Evolutionary conservation across 2,888 invertebrate genomes (phyloP).

Genomic region (Drosophila tripunctata): DNA sequence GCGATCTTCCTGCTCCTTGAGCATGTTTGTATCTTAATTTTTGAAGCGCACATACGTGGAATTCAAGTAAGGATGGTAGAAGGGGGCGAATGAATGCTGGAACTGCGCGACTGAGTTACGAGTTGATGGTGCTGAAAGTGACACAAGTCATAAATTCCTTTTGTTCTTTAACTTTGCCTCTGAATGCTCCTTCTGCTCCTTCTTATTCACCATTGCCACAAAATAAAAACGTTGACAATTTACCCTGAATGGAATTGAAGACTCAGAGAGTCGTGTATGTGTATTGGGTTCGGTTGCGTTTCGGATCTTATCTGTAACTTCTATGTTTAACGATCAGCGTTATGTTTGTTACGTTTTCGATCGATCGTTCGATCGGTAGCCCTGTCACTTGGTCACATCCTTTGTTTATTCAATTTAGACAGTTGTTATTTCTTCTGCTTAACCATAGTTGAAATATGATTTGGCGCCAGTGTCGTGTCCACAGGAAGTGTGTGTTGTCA

Average conservation of each 20-base stretch:
- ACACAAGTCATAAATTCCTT: conserved; percentile 82
- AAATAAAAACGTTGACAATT: conserved; percentile 58
- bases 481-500: conserved; percentile 68
- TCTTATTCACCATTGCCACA: neutral
- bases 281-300: conserved; percentile 21
- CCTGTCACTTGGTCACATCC: conserved; percentile 60
- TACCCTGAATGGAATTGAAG: conserved; percentile 69
- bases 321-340: conserved; percentile 48
- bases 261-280: conserved; percentile 47
- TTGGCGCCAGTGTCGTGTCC: conserved; percentile 59
- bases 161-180: conserved; percentile 42
- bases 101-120: conserved; percentile 74
- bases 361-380: conserved; percentile 73
- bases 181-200: conserved; percentile 7
- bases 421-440: conserved; percentile 36
- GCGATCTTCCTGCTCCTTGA: conserved; percentile 72
- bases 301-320: conserved; percentile 51
- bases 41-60: conserved; percentile 77
- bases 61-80: conserved; percentile 41
- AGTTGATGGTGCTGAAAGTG: conserved; percentile 80
- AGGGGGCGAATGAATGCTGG: conserved; percentile 10
- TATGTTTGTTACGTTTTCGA: conserved; percentile 60
- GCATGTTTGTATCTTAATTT: conserved; percentile 78
- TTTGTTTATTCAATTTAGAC: conserved; percentile 64
- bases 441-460: conserved; percentile 58